These are phyloP conservation scores for Ditylenchus weischeri DNA, from an alignment of 2,888 invertebrate species.

Conservation along the genomic window DNA sequence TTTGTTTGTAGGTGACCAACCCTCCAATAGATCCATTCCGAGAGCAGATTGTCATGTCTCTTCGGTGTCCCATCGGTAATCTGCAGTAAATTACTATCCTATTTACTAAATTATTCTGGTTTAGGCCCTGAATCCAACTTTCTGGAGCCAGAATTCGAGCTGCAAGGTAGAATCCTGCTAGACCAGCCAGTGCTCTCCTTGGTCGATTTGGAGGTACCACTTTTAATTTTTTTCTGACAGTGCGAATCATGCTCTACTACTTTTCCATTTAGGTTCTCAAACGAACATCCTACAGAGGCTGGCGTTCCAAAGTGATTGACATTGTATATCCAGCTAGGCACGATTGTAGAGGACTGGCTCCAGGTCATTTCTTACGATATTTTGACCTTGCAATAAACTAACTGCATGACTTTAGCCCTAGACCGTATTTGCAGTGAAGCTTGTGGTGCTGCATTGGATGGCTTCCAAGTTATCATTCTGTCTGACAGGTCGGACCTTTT, in stretches of 20 bases:
- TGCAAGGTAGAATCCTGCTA: slow-evolving; percentile 84
- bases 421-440: slow-evolving; percentile 78
- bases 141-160: slow-evolving; percentile 76
- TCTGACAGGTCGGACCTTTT: slow-evolving; percentile 67
- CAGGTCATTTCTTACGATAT: slow-evolving; percentile 46
- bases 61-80: slow-evolving; percentile 88
- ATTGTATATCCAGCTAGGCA: slow-evolving; percentile 78
- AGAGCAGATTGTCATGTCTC: slow-evolving; percentile 96
- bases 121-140: slow-evolving; percentile 79
- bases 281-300: slow-evolving; percentile 77
- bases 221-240: slow-evolving; percentile 31
- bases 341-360: slow-evolving; percentile 72
- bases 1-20: slow-evolving; percentile 70
- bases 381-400: neutral
- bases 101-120: no score
- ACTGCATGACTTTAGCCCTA: slow-evolving; percentile 65
- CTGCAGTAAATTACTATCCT: no score
- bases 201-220: slow-evolving; percentile 75
- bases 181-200: slow-evolving; percentile 90
- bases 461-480: slow-evolving; percentile 75
- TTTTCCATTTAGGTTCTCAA: slow-evolving; percentile 65
- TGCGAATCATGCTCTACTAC: no score
- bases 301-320: slow-evolving; percentile 80
- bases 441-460: slow-evolving; percentile 72
- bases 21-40: slow-evolving; percentile 99